These are phyloP conservation scores for Aporrectodea caliginosa DNA, from an alignment of 1,140 invertebrate genomes.

Conservation along the genomic window DNA sequence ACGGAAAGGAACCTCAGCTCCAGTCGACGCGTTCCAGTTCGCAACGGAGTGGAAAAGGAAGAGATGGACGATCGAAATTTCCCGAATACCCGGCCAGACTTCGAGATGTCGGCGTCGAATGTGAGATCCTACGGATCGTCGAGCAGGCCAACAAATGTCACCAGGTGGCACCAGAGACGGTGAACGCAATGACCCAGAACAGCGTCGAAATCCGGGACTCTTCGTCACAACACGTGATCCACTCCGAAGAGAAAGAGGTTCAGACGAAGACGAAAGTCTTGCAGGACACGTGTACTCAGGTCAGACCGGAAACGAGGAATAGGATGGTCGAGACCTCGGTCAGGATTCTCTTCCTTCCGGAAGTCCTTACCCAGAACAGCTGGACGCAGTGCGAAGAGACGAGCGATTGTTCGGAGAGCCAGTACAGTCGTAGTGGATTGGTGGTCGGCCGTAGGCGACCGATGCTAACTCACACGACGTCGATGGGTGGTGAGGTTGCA, in stretches of 20 bases:
- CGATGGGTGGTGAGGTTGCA: too few relatives aligned
- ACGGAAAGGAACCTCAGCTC: background rate
- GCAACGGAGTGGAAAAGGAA: background rate
- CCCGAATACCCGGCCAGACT: background rate
- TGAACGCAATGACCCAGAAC: background rate
- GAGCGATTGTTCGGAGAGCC: too few relatives aligned
- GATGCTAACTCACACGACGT: too few relatives aligned
- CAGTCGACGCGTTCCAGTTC: background rate
- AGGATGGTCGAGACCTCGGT: background rate
- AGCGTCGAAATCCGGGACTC: background rate
- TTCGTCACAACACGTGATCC: background rate
- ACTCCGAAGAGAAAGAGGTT: background rate
- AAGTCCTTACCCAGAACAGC: background rate
- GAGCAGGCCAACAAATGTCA: background rate
- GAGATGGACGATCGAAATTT: background rate
- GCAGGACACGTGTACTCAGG: background rate
- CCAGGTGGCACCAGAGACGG: background rate
- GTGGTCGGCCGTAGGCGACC: too few relatives aligned
- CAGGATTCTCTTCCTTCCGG: background rate
- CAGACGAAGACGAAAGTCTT: background rate
- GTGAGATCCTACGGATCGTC: background rate
- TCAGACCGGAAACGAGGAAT: background rate
- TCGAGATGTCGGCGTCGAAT: background rate
- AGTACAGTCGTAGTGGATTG: too few relatives aligned
- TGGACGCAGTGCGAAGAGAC: slow-evolving; percentile 1